phyloP scores from a whole-genome alignment of 1,140 invertebrate species.

The Penaeus vannamei region DNA sequence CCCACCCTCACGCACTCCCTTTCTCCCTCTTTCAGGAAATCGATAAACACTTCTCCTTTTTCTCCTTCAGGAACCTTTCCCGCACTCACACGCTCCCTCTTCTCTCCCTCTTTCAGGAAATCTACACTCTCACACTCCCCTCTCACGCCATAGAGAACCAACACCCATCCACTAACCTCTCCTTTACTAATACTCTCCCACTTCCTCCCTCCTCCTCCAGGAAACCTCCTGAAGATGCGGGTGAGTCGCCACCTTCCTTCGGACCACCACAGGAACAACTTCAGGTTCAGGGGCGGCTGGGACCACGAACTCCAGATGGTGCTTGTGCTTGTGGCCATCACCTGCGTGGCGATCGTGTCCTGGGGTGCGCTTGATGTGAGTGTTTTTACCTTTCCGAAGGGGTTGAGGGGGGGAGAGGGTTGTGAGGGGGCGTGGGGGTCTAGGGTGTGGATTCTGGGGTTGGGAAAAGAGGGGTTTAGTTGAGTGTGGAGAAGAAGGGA shows the following conservation, averaged over 20 bases:
- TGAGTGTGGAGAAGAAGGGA: too few relatives aligned
- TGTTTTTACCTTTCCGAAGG: too few relatives aligned
- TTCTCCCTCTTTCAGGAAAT: too few relatives aligned
- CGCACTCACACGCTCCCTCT: too few relatives aligned
- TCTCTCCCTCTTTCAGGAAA: too few relatives aligned
- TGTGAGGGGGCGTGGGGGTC: too few relatives aligned
- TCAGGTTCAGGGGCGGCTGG: slow-evolving; percentile 69
- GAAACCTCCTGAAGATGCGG: slow-evolving; percentile 65
- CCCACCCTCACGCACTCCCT: too few relatives aligned
- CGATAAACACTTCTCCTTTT: too few relatives aligned
- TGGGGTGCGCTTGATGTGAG: slow-evolving; percentile 71
- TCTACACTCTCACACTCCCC: background rate
- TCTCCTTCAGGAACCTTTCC: too few relatives aligned
- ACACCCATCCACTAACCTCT: background rate
- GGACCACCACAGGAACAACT: slow-evolving; percentile 13
- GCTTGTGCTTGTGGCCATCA: slow-evolving; percentile 72
- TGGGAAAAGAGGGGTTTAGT: too few relatives aligned
- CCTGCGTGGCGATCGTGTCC: slow-evolving; percentile 71
- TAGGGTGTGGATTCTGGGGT: rapidly evolving
- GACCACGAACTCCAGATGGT: slow-evolving; percentile 73
- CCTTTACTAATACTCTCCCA: background rate
- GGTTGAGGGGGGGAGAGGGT: too few relatives aligned
- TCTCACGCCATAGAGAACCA: background rate
- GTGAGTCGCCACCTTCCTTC: slow-evolving; percentile 46
- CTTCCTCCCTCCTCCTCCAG: slow-evolving; percentile 9